phyloP scores from a whole-genome alignment of 1,140 invertebrate species.

The Eubasilissa regina region DNA sequence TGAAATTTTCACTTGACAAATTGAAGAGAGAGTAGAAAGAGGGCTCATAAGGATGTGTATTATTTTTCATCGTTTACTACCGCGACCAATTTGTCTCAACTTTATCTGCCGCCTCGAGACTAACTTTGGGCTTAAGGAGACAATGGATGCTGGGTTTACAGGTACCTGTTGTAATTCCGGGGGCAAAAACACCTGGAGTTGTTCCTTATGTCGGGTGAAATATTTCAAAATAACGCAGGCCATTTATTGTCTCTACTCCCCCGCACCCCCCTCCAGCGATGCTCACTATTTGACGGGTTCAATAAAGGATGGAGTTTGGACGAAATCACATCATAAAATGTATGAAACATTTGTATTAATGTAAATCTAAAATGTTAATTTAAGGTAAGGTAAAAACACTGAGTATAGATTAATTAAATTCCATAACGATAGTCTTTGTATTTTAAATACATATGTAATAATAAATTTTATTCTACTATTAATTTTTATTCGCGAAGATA shows the following conservation, averaged over 20 bases:
- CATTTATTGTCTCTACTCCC: constrained; percentile 26
- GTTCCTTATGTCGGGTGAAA: constrained; percentile 43
- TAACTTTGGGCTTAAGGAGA: constrained; percentile 38
- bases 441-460: no score
- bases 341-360: background rate
- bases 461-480: no score
- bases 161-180: constrained; percentile 32
- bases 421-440: no score
- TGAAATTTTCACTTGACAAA: no score
- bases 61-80: constrained; percentile 53
- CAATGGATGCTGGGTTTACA: constrained; percentile 38
- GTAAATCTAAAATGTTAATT: no score
- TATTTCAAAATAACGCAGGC: constrained; percentile 45
- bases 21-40: no score
- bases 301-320: background rate
- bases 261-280: background rate
- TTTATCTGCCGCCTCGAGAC: constrained; percentile 45
- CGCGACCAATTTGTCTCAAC: constrained; percentile 48
- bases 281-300: background rate
- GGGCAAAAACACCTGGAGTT: constrained; percentile 34
- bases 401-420: no score
- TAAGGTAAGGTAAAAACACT: no score
- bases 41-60: constrained; percentile 37
- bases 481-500: no score
- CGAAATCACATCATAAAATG: background rate